These are phyloP conservation scores for Philypnodon macrostomus DNA, from an alignment of 2,797 vertebrate species.

Conservation along the genomic window DNA sequence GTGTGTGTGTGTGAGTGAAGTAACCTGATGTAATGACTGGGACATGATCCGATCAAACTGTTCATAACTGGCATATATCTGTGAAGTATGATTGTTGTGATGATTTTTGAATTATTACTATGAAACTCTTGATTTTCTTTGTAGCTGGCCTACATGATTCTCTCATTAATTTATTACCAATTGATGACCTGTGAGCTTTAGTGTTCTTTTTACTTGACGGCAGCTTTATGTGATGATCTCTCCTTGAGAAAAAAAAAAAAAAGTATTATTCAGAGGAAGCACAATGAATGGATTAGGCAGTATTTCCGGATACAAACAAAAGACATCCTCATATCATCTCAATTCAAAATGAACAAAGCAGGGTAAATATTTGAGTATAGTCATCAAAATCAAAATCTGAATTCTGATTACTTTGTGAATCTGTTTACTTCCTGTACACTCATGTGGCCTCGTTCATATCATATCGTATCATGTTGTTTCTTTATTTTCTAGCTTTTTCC, in stretches of 20 bases:
- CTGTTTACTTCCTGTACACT: too few relatives aligned
- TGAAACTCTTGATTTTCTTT: conserved; percentile 77
- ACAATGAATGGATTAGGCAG: conserved; percentile 59
- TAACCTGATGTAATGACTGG: conserved; percentile 61
- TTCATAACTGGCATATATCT: conserved; percentile 76
- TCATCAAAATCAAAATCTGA: not conserved
- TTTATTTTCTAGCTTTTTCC: conserved; percentile 58
- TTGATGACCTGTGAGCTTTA: conserved; percentile 78
- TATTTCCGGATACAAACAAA: conserved; percentile 52
- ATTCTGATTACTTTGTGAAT: too few relatives aligned
- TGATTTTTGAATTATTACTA: conserved; percentile 79
- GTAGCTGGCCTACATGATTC: conserved; percentile 98
- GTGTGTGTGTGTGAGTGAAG: too few relatives aligned
- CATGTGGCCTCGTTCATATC: not conserved
- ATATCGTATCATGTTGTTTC: not conserved
- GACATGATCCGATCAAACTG: conserved; percentile 71
- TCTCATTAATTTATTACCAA: conserved; percentile 91
- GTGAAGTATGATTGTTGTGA: conserved; percentile 75
- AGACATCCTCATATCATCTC: conserved; percentile 39
- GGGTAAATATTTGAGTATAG: conserved; percentile 20
- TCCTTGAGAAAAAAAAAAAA: too few relatives aligned
- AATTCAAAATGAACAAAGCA: conserved; percentile 20
- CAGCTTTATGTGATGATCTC: conserved; percentile 66
- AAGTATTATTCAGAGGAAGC: conserved; percentile 71
- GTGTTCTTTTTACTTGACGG: conserved; percentile 77